Evolutionary conservation across 2,113 vertebrate genomes (phyloP), one percentile per base, ranked within the genome.

Genomic region (Pyrgilauda ruficollis): DNA sequence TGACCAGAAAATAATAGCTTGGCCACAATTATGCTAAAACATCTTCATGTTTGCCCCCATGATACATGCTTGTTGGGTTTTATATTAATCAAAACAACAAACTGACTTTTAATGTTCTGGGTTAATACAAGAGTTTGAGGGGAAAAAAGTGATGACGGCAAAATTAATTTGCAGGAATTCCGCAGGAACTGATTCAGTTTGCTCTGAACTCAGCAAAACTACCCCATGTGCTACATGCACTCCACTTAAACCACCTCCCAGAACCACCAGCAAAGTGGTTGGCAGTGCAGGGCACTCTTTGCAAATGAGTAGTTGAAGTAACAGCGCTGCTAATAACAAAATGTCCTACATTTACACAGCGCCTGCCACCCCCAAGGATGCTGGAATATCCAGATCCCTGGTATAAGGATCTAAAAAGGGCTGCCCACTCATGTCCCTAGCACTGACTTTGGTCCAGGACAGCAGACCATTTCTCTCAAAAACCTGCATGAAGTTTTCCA

Each of bases 131-230:
- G 21, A 8, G 1, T 49, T 52, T 77, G n/a, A 72, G 39, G 21
- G 30, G 12, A 35, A 37, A 33, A 76, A 62, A 31, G 7, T 0
- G 9, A 44, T 1, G 1, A 9, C 10, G 14, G 24, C 19, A 85
- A 84, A 79, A 85, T 28, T 17, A 53, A 64, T 66, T 85, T 80
- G 18, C 43, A 70, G 43, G 64, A 95, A 67, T 77, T 43, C 39
- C n/a, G 20, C 39, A 52, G 39, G 21, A 62, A 77, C 33, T 27
- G 23, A 53, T 59, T 19, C 2, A 1, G 15, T 70, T 94, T 61
- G 17, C 43, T 47, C 15, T 0, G 0, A 87, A 73, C n/a, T 56
- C 16, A 69, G 13, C 2, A 7, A 39, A 67, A 47, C 19, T 23
- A 13, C 6, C 66, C 28, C n/a, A 12, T 2, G 10, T 49, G 26